Evolutionary conservation across 2,888 invertebrate genomes (phyloP), one percentile per base, ranked within the genome.

Genomic region (Tetranychus truncatus): DNA sequence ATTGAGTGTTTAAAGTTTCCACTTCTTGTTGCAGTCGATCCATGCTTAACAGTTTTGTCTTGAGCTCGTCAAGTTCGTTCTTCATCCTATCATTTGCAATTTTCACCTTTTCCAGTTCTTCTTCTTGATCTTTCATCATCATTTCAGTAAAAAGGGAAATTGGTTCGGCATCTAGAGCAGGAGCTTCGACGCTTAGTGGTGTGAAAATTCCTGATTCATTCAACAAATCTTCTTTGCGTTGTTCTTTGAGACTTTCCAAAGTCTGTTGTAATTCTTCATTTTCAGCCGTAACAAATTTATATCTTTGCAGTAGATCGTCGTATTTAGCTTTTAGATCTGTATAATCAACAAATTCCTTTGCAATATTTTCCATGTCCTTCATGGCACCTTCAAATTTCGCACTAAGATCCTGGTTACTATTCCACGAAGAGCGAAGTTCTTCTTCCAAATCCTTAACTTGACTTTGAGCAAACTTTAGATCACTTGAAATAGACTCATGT

Each of bases 351-450:
- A 24, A 24, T 24, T 69, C 69, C 20, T 21, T 69, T 18, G 69
- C 69, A 11, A 69, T 24, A 24, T 69, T 69, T 69, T 69, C 69
- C 69, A 69, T 69, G 34, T 69, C 69, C 34, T 69, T 69, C 21
- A 69, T 20, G 34, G 34, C 21, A 20, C 21, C 20, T 69, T 69
- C 69, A 24, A 69, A 69, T 69, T 69, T 69, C 1, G 11, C 34
- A 24, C 34, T 69, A 11, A 69, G 21, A 6, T 69, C 69, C 11
- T 20, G 20, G 11, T 69, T 69, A 24, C 69, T 69, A 11, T n/a
- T 21, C 21, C 34, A 69, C 11, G 34, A 20, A 1, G 8, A 69
- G 18, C 34, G 20, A 24, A 69, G 20, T 21, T 69, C 69, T 21
- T 69, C 69, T 69, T 69, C 69, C 21, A 69, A 24, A 24, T 69